Evolutionary conservation across 2,888 invertebrate species (phyloP).

Genomic region (Ochropleura leucogaster): DNA sequence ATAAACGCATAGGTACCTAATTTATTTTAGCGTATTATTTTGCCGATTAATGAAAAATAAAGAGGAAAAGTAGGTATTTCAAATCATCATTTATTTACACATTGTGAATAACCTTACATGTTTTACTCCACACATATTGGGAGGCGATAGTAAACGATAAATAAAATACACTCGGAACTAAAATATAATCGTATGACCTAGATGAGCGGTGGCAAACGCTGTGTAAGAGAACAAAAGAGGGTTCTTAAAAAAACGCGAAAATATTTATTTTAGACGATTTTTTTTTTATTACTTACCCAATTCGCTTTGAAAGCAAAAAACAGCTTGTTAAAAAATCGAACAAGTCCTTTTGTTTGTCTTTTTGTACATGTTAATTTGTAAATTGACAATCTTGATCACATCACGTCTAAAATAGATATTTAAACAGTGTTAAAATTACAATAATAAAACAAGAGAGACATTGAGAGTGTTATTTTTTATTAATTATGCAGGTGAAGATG

Average conservation of each 20-base stretch:
- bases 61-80: slow-evolving; percentile 61
- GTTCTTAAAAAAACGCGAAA: slow-evolving; percentile 22
- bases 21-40: neutral
- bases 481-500: slow-evolving; percentile 19
- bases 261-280: slow-evolving; percentile 52
- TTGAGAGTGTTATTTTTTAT: slow-evolving; percentile 31
- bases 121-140: slow-evolving; percentile 66
- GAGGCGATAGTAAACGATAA: slow-evolving; percentile 62
- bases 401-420: slow-evolving; percentile 45
- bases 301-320: slow-evolving; percentile 32
- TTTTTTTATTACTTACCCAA: slow-evolving; percentile 39
- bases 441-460: slow-evolving; percentile 34
- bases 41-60: slow-evolving; percentile 58
- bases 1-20: neutral
- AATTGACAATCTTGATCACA: slow-evolving; percentile 2
- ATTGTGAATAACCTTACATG: slow-evolving; percentile 75
- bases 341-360: slow-evolving; percentile 6
- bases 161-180: slow-evolving; percentile 65
- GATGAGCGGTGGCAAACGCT: slow-evolving; percentile 63
- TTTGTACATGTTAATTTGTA: neutral
- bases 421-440: slow-evolving; percentile 26
- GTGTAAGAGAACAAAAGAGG: slow-evolving; percentile 29
- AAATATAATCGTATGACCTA: slow-evolving; percentile 66
- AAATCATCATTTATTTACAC: slow-evolving; percentile 81
- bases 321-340: slow-evolving; percentile 18